These are phyloP conservation scores for Chloebia gouldiae DNA, from an alignment of 2,113 vertebrate genomes.

Conservation along the genomic window DNA sequence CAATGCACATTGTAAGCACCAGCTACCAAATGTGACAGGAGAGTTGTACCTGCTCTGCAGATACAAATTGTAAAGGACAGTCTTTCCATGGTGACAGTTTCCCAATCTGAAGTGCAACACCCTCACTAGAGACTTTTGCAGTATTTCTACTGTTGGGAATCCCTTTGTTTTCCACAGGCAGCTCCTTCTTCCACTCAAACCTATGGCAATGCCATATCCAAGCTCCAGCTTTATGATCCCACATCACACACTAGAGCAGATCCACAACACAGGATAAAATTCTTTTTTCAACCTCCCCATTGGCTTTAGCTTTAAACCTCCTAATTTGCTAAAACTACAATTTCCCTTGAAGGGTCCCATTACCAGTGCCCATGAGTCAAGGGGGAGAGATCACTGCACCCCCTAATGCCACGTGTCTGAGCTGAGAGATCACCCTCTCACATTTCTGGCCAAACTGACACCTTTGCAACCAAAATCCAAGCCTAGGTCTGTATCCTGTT, in stretches of 20 bases:
- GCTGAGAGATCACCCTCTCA: background rate
- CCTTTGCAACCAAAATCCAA: background rate
- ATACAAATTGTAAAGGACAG: background rate
- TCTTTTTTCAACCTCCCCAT: background rate
- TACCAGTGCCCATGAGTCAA: background rate
- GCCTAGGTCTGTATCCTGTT: background rate
- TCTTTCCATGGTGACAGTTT: background rate
- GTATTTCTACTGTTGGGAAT: background rate
- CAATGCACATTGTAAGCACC: background rate
- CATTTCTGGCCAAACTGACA: background rate
- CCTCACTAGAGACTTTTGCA: background rate
- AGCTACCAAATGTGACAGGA: background rate
- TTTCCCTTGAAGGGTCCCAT: background rate
- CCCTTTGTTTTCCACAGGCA: background rate
- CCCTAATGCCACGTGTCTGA: background rate
- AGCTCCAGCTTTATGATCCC: background rate
- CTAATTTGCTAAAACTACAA: background rate
- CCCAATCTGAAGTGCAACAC: background rate
- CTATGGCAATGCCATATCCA: background rate
- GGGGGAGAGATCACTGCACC: background rate
- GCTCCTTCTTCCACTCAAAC: background rate
- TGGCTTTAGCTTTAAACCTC: background rate
- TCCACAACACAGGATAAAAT: background rate
- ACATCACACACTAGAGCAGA: background rate
- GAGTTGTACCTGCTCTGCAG: background rate